A percentile compares a stretch with the other conserved stretches of the same genome.
phyloP scores from a whole-genome alignment of 2,113 vertebrate genomes.

The Neofelis nebulosa region DNA sequence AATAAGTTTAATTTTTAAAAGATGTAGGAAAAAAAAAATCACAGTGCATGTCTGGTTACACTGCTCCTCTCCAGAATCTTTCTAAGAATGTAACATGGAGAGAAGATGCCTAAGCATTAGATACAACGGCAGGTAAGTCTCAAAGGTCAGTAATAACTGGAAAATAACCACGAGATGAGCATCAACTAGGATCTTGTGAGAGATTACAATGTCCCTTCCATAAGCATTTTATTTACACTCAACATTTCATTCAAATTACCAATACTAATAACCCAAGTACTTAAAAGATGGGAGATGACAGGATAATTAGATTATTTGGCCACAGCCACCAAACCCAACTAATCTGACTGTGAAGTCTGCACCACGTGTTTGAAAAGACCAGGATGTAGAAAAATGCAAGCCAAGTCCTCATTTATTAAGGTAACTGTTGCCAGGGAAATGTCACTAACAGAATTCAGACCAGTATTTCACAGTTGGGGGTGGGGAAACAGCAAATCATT shows the following conservation, averaged over 20 bases:
- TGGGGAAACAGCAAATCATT: neutral
- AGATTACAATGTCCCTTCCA: neutral
- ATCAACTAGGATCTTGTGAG: neutral
- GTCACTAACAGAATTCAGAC: neutral
- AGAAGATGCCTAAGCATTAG: neutral
- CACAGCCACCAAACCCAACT: neutral
- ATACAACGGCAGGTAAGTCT: neutral
- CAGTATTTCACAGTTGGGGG: neutral
- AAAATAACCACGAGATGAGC: neutral
- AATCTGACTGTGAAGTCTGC: neutral
- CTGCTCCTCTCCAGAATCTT: neutral
- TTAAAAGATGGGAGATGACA: neutral
- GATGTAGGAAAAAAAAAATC: neutral
- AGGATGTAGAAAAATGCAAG: neutral
- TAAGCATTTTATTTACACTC: neutral
- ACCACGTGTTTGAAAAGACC: neutral
- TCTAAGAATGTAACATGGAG: neutral
- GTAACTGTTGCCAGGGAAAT: constrained; percentile 3
- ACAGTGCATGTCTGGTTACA: neutral
- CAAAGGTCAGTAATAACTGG: neutral
- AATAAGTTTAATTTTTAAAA: constrained; percentile 31
- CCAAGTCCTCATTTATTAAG: constrained; percentile 5
- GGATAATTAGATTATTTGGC: neutral
- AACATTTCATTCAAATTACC: neutral
- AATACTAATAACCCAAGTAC: neutral